Conservation (phyloP, 2,797 vertebrate species). For the Anas bahamensis region DNA sequence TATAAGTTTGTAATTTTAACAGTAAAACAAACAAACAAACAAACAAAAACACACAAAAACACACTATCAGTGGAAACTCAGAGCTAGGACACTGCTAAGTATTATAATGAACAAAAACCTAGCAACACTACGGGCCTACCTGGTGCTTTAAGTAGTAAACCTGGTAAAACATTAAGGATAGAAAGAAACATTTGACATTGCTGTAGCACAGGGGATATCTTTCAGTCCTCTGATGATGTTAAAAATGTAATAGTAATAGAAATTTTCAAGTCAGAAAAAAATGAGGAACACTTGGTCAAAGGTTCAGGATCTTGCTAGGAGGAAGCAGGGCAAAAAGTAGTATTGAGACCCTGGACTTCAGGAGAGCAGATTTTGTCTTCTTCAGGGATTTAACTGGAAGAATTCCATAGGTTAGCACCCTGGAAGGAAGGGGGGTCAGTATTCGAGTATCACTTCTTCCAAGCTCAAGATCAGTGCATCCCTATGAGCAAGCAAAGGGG, state of each 20-base stretch:
- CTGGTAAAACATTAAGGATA: neutral
- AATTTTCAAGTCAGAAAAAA: neutral
- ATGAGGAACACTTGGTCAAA: neutral
- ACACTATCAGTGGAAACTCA: neutral
- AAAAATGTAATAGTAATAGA: neutral
- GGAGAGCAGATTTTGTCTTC: no score
- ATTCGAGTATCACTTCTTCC: no score
- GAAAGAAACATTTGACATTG: neutral
- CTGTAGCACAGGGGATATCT: neutral
- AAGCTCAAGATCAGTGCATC: no score
- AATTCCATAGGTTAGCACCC: no score
- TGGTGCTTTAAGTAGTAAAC: neutral
- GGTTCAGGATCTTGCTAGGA: no score
- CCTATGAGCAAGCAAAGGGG: no score
- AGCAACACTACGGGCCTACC: neutral
- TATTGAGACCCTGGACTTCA: no score
- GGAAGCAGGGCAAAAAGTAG: no score
- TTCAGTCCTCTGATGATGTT: neutral
- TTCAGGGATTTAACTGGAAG: no score
- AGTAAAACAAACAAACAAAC: neutral
- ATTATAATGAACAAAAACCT: neutral
- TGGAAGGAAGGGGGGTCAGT: no score
- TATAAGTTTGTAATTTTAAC: neutral
- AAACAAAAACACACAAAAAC: no score
- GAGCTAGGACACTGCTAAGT: rapidly evolving